Base-by-base conservation (phyloP, 2,888 invertebrate genomes). In the Mesorhabditis belari region DNA sequence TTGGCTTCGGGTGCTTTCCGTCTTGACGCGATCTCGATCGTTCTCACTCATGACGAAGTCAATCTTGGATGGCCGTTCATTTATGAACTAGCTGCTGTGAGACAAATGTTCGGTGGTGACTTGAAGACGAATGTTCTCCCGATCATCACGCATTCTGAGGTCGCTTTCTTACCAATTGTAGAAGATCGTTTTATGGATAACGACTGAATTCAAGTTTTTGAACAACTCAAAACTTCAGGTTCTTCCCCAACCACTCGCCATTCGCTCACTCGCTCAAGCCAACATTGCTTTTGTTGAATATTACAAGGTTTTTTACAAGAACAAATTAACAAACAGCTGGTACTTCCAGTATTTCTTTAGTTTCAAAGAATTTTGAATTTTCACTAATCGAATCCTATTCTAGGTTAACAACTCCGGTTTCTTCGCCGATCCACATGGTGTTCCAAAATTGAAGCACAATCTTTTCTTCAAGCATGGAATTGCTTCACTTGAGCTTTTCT, bases 221-320 rank as follows among this genome's bases (percentile, higher is more conserved):
- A 57, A n/a, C 25, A n/a, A n/a, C 1, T 57, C 9, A 2, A 57
- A 9, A 57, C 44, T 61, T 51, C 19, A 67, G 67, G 74, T 74
- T 5, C 67, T 76, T 49, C 74, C 76, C 26, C 76, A 76, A 61
- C 76, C 76, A 6, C 58, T 68, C 12, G 76, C 75, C 21, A 65
- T 76, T 50, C 69, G 71, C 12, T 69, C 73, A 55, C 62, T 76
- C 27, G 70, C 72, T 23, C 64, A 64, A 26, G 76, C 76, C 52
- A 76, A 76, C 60, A 74, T 76, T 12, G 60, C 70, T 25, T 76
- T 76, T 60, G 64, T 76, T 9, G 71, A 75, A 29, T 76, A 76
- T 57, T 76, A 75, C 69, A 76, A 76, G 68, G 70, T 66, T 28
- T 35, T 17, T 35, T 35, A 17, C n/a, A 35, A 9, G n/a, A 9